Evolutionary conservation across 2,113 vertebrate species (phyloP).

Genomic region (Menidia beryllina): DNA sequence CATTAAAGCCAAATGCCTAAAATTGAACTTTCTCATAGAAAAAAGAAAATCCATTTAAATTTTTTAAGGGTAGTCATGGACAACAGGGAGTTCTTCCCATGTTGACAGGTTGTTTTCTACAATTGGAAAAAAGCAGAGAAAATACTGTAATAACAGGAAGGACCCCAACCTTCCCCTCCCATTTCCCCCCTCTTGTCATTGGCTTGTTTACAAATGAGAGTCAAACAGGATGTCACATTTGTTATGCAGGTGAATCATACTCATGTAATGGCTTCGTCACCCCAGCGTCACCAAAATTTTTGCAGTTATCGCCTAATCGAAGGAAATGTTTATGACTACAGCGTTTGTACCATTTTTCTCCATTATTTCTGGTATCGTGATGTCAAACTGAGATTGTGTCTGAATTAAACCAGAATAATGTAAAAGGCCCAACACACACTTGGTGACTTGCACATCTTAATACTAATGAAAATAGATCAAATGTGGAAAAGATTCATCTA

Average conservation of each 20-base stretch:
- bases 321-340: conserved; percentile 27
- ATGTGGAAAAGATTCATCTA: too few relatives aligned
- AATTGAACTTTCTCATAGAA: not conserved
- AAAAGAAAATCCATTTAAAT: conserved; percentile 24
- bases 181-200: conserved; percentile 61
- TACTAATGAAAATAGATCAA: too few relatives aligned
- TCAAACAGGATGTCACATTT: conserved; percentile 74
- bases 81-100: not conserved
- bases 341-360: conserved; percentile 7
- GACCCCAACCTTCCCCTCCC: not conserved
- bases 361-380: not conserved
- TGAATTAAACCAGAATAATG: too few relatives aligned
- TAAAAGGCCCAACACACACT: too few relatives aligned
- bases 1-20: not conserved
- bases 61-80: not conserved
- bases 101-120: conserved; percentile 19
- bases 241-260: conserved; percentile 66
- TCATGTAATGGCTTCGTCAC: conserved; percentile 43
- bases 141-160: conserved; percentile 47
- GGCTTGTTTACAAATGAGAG: conserved; percentile 71
- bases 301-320: conserved; percentile 19
- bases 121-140: conserved; percentile 7
- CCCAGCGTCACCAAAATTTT: conserved; percentile 28
- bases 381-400: too few relatives aligned
- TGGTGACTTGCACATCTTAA: too few relatives aligned